Base-by-base conservation (phyloP, 2,888 invertebrate genomes). In the Tachystola acroxantha region DNA sequence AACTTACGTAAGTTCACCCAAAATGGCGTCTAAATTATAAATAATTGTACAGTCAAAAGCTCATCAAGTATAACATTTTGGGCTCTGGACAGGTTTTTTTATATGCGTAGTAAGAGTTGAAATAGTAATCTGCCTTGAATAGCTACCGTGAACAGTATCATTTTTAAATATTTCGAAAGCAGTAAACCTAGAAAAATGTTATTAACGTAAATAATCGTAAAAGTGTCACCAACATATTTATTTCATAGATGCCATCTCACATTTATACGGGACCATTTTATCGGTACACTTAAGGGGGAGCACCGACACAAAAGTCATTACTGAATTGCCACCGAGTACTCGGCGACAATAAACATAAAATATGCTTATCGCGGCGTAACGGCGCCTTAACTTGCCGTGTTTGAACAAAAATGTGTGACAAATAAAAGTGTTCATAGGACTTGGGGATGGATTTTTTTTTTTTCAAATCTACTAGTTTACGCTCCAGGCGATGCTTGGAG, bases 311-410 rank as follows among this genome's bases (percentile, higher is more conserved):
- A 50, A 58, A 58, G 63, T 65, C 63, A 65, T 67, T 64, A 62
- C 52, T 40, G 46, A 46, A 49, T 55, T 56, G 57, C 64, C 61
- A 58, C 60, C 54, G 51, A 57, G 58, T 50, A 52, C 45, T 50
- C 50, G 53, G 47, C 42, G 55, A 57, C 59, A 58, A 69, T 69
- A 67, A 70, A 72, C 66, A 63, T 70, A 67, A 72, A 66, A 70
- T 70, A 70, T 64, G 64, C 62, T 66, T 67, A 69, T 67, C 64
- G 52, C n/a, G 48, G 53, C 49, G 50, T 62, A 65, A 63, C 64
- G 50, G 54, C 47, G 63, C 53, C 62, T 64, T 69, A 64, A 66
- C 61, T 64, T 57, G 53, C 51, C 33, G 36, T 55, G 55, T 48
- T 50, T 53, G 55, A 56, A 59, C 63, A 61, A 53, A 57, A 62